Conservation (phyloP, 2,888 invertebrate species). For the Tubulanus polymorphus region DNA sequence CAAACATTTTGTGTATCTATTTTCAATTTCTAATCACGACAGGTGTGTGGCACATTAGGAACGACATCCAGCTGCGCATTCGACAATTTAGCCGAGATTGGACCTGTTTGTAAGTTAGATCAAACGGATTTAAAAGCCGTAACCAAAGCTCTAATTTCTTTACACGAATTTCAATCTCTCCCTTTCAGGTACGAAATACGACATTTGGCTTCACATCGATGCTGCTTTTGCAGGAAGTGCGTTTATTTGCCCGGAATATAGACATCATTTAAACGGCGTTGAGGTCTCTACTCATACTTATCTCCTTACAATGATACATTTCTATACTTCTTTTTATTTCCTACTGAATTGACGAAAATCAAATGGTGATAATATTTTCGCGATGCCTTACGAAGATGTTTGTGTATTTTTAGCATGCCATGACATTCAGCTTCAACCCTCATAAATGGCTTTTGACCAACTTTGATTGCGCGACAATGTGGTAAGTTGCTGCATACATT, state of each 20-base stretch:
- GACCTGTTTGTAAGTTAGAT: slow-evolving; percentile 62
- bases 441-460: slow-evolving; percentile 98
- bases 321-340: too few species aligned
- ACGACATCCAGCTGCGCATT: slow-evolving; percentile 96
- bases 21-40: too few species aligned
- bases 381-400: too few species aligned
- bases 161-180: too few species aligned
- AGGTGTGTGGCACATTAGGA: slow-evolving; percentile 93
- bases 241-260: slow-evolving; percentile 92
- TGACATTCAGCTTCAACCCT: slow-evolving; percentile 95
- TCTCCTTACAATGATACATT: too few species aligned
- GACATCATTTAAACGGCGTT: slow-evolving; percentile 76
- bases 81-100: slow-evolving; percentile 73
- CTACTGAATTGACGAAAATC: too few species aligned
- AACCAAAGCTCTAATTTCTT: too few species aligned
- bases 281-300: too few species aligned
- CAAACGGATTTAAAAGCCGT: neutral
- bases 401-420: slow-evolving; percentile 60
- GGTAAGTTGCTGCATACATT: slow-evolving; percentile 62
- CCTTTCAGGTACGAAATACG: slow-evolving; percentile 30
- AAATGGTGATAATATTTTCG: too few species aligned
- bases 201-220: slow-evolving; percentile 96
- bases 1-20: too few species aligned
- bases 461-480: slow-evolving; percentile 97
- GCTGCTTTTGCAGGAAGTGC: slow-evolving; percentile 97